phyloP scores from a whole-genome alignment of 2,797 vertebrate species.

The Fundulus diaphanus region DNA sequence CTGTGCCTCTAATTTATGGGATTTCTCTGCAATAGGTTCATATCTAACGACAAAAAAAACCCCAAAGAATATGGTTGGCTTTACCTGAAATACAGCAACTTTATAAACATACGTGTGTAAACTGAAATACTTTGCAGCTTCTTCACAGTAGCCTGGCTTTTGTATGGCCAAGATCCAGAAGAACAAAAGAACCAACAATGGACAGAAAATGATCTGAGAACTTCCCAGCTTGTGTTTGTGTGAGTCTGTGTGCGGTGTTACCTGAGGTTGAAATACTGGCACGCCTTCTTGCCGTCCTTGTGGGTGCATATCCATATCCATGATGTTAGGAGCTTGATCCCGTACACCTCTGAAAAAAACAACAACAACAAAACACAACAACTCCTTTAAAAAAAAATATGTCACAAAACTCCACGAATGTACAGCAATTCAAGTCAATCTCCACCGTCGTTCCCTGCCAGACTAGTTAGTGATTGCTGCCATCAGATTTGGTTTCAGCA shows the following conservation, averaged over 20 bases:
- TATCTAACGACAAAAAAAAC: not conserved
- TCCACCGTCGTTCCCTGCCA: slow-evolving; percentile 3
- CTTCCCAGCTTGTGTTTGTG: not conserved
- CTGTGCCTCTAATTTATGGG: not conserved
- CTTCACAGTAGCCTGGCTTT: not conserved
- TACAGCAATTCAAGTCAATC: not conserved
- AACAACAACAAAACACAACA: slow-evolving; percentile 20
- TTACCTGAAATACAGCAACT: not conserved
- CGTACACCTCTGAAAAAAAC: slow-evolving; percentile 76
- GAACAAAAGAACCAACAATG: not conserved
- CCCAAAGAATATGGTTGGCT: not conserved
- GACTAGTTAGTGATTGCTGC: slow-evolving; percentile 18
- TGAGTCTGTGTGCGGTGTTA: slow-evolving; percentile 55
- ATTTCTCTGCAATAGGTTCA: not conserved
- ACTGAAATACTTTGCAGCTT: no score
- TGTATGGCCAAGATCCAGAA: not conserved
- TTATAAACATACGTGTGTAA: not conserved
- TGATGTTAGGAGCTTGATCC: slow-evolving; percentile 78
- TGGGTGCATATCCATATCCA: slow-evolving; percentile 95
- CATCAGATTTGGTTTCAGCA: slow-evolving; percentile 56
- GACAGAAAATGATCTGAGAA: not conserved
- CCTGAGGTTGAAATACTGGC: slow-evolving; percentile 91
- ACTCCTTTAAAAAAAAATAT: not conserved
- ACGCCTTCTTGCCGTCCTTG: slow-evolving; percentile 90
- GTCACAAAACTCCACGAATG: not conserved